Evolutionary conservation across 2,797 vertebrate species (phyloP), one percentile per base, ranked within the genome.

Genomic region (Momotus momota): DNA sequence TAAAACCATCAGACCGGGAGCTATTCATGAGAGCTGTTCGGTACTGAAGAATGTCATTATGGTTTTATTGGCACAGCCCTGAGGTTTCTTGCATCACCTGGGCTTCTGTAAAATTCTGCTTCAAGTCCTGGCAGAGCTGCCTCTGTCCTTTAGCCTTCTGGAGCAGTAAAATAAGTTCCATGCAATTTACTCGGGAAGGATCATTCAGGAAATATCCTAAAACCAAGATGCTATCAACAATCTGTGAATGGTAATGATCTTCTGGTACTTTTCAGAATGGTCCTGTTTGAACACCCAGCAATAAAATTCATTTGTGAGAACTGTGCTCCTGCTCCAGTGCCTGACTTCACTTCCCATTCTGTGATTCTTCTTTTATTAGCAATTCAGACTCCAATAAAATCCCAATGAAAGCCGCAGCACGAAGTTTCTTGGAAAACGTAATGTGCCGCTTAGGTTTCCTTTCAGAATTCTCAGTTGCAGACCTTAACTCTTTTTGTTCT

Each of bases 341-440:
- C 72, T 81, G 54, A 65, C 35, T 87, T 77, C 41, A 7, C 75
- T 90, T 78, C 51, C 61, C 25, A 10, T 55, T 52, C 67, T 49
- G 61, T 69, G 64, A 82, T 65, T 85, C 26, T 78, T 65, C 54
- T 67, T 94, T 91, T 72, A 43, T 14, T 51, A 82, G 74, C 88
- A 91, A 82, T 87, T 87, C 48, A 61, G 83, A 62, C 38, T 54
- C 79, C 67, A 88, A 20, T 93, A 89, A 96, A 95, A 78, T 33
- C 41, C 72, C 64, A 54, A 1, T n/a, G 74, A 94, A 89, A 91
- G 61, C 58, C 72, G 35, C 54, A 92, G 87, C 49, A 16, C 40
- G 41, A 81, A 54, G 17, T 65, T 89, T 73, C 55, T 74, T 46
- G 46, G 66, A 4, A 81, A 94, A 45, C 1, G 1, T 21, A 75